Evolutionary conservation across 2,113 vertebrate genomes (phyloP), one percentile per base, ranked within the genome.

Genomic region (Thamnaconus septentrionalis): DNA sequence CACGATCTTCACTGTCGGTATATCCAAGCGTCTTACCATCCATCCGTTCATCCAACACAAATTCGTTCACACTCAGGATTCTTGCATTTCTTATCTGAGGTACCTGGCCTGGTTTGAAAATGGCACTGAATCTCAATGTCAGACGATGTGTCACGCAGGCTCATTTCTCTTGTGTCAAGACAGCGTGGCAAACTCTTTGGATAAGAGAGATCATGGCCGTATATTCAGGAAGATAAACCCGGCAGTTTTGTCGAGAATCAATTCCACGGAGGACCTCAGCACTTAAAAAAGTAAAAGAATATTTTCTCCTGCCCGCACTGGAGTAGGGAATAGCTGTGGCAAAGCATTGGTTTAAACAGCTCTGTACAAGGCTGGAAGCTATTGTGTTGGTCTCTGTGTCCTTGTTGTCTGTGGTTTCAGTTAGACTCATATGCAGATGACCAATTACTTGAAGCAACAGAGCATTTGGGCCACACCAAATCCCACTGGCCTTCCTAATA

Each of bases 81-180:
- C 31, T 50, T 11, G 66, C 46, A 31, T 67, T 65, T 73, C 60
- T 77, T 82, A 75, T 82, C 82, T 69, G 59, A 45, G 47, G 52
- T 66, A 72, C 57, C 60, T 59, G 45, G 53, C 12, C 41, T 43
- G 44, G 51, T 52, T 52, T 57, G 61, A 54, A 43, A 62, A 66
- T 67, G 40, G 74, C 53, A 50, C 54, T 55, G 55, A 56, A 64
- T 81, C 81, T 85, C 61, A 43, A 58, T 64, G 83, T 86, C 82
- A 82, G 59, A 58, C 48, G 50, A 51, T 41, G 59, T 42, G 31
- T 54, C 31, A 42, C 57, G 5, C 66, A 74, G 71, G 63, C 76
- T 70, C 66, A 80, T 85, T 84, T 62, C 75, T 89, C 83, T 67
- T 79, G 74, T 88, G 84, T 86, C 84, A 80, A 78, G 83, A 81